Evolutionary conservation across 2,888 invertebrate species (phyloP).

Genomic region (Catocala sponsa): DNA sequence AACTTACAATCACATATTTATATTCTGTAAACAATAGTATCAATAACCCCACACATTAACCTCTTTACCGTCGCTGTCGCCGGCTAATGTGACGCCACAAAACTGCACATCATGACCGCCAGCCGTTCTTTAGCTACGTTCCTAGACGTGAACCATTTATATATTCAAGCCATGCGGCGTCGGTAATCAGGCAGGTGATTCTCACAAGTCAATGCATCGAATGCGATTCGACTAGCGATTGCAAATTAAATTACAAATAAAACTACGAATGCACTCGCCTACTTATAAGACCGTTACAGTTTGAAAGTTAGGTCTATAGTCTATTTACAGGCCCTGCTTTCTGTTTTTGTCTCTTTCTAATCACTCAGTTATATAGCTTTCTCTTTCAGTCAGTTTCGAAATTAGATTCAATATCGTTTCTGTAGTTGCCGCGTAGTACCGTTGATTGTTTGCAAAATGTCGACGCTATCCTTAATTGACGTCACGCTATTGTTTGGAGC

Average conservation of each 20-base stretch:
- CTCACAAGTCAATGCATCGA: conserved; percentile 66
- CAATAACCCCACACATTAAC: too few species aligned
- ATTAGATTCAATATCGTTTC: neutral
- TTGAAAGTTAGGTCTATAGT: conserved; percentile 20
- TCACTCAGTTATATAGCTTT: neutral
- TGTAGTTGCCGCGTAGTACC: neutral
- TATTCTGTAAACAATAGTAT: too few species aligned
- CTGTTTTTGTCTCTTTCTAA: neutral
- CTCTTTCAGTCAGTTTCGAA: neutral
- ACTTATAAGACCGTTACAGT: conserved; percentile 43
- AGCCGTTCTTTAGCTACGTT: conserved; percentile 16
- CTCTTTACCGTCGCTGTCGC: neutral
- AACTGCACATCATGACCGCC: conserved; percentile 16
- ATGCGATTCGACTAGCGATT: conserved; percentile 69
- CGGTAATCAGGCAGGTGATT: conserved; percentile 72
- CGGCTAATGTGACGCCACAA: conserved; percentile 20
- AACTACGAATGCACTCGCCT: conserved; percentile 50
- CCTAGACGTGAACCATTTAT: conserved; percentile 38
- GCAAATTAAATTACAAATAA: conserved; percentile 72
- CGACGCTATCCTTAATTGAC: conserved; percentile 21
- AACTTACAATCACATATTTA: too few species aligned
- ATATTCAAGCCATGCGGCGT: conserved; percentile 63
- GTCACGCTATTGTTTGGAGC: conserved; percentile 35
- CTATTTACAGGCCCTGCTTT: neutral
- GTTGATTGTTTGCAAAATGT: conserved; percentile 17